phyloP scores from a whole-genome alignment of 2,888 invertebrate genomes.

The Antitype chi region DNA sequence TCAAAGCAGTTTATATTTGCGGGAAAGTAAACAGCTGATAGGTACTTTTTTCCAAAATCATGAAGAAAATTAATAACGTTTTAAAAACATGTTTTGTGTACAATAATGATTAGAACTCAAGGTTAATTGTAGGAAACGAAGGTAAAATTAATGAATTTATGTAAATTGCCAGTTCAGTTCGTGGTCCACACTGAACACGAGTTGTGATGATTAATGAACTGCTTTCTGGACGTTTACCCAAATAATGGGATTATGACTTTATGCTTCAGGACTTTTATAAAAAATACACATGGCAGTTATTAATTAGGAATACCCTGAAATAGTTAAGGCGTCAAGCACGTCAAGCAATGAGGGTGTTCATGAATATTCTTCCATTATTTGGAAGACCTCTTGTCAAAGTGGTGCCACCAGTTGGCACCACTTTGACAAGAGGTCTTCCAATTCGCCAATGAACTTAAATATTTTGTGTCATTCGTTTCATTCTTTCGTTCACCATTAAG shows the following conservation, averaged over 20 bases:
- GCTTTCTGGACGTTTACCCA: slow-evolving; percentile 81
- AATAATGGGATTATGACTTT: slow-evolving; percentile 74
- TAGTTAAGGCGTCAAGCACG: not conserved
- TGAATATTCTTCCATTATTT: too few relatives aligned
- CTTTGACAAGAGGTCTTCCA: too few relatives aligned
- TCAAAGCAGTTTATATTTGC: slow-evolving; percentile 20
- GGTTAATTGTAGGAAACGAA: slow-evolving; percentile 69
- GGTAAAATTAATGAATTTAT: slow-evolving; percentile 83
- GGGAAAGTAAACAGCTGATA: slow-evolving; percentile 28
- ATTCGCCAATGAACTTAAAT: too few relatives aligned
- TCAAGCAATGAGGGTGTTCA: too few relatives aligned
- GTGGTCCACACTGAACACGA: slow-evolving; percentile 73
- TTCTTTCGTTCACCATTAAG: too few relatives aligned
- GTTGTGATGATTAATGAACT: slow-evolving; percentile 85
- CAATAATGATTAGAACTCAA: slow-evolving; percentile 62
- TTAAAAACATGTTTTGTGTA: slow-evolving; percentile 44
- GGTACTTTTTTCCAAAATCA: slow-evolving; percentile 16
- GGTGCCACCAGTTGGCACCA: too few relatives aligned
- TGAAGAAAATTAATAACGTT: slow-evolving; percentile 29
- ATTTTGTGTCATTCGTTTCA: too few relatives aligned
- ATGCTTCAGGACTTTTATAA: slow-evolving; percentile 41
- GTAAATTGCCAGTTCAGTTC: slow-evolving; percentile 79
- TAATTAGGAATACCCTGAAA: slow-evolving; percentile 34
- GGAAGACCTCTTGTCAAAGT: too few relatives aligned
- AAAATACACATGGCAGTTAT: slow-evolving; percentile 42